These are phyloP conservation scores for Hipposideros larvatus DNA, from an alignment of 2,797 vertebrate species.

Conservation along the genomic window DNA sequence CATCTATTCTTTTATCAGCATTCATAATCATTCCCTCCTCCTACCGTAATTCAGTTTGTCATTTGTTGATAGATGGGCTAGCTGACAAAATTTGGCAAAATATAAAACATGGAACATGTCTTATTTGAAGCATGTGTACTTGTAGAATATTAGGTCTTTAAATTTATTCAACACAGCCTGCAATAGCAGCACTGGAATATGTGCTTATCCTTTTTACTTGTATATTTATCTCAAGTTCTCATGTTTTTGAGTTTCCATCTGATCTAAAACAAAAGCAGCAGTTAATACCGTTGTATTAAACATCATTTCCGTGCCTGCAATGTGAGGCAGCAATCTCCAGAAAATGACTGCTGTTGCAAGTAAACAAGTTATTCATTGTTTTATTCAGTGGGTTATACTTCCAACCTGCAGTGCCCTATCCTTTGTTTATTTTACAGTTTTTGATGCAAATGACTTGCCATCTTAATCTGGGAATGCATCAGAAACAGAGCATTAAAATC, in stretches of 20 bases:
- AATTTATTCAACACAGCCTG: conserved; percentile 24
- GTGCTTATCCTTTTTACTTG: conserved; percentile 60
- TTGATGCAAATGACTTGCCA: conserved; percentile 83
- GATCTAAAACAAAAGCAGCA: conserved; percentile 80
- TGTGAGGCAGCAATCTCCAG: conserved; percentile 81
- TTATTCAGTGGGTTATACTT: conserved; percentile 80
- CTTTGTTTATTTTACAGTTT: conserved; percentile 85
- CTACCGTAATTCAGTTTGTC: conserved; percentile 59
- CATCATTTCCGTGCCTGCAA: conserved; percentile 68
- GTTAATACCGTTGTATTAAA: conserved; percentile 83
- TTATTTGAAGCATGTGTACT: conserved; percentile 61
- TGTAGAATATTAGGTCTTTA: conserved; percentile 62
- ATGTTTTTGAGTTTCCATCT: conserved; percentile 78
- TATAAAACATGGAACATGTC: conserved; percentile 56
- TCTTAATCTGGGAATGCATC: conserved; percentile 84
- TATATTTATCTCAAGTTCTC: conserved; percentile 68
- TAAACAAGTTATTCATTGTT: conserved; percentile 84
- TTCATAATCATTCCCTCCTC: conserved; percentile 23
- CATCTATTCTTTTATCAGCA: conserved; percentile 50
- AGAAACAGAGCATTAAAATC: conserved; percentile 76
- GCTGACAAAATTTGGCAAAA: conserved; percentile 25
- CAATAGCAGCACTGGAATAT: conserved; percentile 70
- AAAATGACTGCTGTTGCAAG: conserved; percentile 83
- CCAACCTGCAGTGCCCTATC: conserved; percentile 53
- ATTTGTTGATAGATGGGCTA: conserved; percentile 64